phyloP scores from a whole-genome alignment of 2,113 vertebrate genomes.

The Archilochus colubris region DNA sequence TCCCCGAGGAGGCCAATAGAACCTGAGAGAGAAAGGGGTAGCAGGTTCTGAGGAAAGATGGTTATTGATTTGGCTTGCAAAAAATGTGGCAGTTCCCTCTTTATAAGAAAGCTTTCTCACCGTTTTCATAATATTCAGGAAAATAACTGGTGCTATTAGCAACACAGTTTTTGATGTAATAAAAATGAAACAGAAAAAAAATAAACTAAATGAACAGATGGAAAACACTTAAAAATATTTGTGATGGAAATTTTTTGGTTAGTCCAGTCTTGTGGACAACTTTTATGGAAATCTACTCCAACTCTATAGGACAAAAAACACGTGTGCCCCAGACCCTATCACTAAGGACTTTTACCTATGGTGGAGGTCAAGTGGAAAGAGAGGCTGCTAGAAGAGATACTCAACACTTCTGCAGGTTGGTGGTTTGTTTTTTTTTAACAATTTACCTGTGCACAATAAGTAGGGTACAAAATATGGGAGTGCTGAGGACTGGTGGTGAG shows the following conservation, averaged over 20 bases:
- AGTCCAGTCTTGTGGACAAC: not conserved
- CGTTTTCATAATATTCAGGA: not conserved
- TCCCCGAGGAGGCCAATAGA: not conserved
- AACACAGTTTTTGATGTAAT: not conserved
- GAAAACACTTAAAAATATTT: not conserved
- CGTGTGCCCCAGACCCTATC: not conserved
- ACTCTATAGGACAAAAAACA: not conserved
- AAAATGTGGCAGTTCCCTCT: not conserved
- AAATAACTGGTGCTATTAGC: not conserved
- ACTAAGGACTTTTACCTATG: not conserved
- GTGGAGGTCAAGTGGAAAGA: not conserved
- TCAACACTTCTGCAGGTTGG: not conserved
- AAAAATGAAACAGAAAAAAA: not conserved
- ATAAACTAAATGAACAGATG: not conserved
- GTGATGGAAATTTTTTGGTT: not conserved
- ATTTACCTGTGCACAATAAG: not conserved
- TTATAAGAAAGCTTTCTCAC: not conserved
- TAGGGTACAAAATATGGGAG: not conserved
- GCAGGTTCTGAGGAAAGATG: not conserved
- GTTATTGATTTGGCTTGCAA: not conserved
- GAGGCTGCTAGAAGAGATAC: not conserved
- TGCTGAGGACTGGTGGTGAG: not conserved
- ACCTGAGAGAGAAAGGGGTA: not conserved
- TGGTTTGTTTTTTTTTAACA: not conserved
- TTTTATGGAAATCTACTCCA: not conserved